A percentile compares a stretch with the other conserved stretches of the same genome.
Conservation (phyloP, 2,113 vertebrate species). For the Sialia sialis region DNA sequence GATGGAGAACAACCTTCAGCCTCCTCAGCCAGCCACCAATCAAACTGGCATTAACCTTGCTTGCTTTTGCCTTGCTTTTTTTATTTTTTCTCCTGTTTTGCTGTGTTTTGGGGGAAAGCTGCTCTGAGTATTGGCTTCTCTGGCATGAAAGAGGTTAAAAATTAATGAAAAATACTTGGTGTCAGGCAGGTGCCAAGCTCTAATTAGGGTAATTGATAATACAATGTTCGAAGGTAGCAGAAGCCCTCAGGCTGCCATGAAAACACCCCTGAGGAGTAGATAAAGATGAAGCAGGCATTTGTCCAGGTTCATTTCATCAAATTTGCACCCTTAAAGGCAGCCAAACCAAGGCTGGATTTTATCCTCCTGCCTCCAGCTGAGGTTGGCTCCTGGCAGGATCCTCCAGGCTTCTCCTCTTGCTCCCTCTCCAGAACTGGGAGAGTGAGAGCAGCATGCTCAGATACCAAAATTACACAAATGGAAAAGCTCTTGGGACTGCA, state of each 20-base stretch:
- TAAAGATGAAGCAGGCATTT: conserved; percentile 14
- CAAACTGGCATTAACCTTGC: conserved; percentile 44
- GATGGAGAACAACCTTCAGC: conserved; percentile 39
- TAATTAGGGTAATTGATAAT: conserved; percentile 54
- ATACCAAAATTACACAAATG: not conserved
- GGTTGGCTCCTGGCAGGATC: not conserved
- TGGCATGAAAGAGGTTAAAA: conserved; percentile 18
- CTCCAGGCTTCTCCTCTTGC: not conserved
- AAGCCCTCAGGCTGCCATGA: conserved; percentile 15
- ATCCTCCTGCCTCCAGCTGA: not conserved
- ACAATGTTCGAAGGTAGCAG: not conserved
- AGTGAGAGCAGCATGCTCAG: not conserved
- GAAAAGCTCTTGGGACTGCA: not conserved
- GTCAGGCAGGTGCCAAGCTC: conserved; percentile 12
- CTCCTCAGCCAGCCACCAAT: conserved; percentile 15
- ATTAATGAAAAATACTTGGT: not conserved
- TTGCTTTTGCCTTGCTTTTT: not conserved
- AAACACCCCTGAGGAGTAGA: conserved; percentile 7
- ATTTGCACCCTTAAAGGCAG: not conserved
- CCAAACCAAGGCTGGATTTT: not conserved
- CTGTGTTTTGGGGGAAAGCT: not conserved
- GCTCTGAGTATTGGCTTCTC: not conserved
- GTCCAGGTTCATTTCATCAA: not conserved
- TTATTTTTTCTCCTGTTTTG: not conserved
- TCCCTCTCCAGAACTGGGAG: not conserved